Conservation (phyloP, 2,113 vertebrate species). For the Neodon shergylaensis region DNA sequence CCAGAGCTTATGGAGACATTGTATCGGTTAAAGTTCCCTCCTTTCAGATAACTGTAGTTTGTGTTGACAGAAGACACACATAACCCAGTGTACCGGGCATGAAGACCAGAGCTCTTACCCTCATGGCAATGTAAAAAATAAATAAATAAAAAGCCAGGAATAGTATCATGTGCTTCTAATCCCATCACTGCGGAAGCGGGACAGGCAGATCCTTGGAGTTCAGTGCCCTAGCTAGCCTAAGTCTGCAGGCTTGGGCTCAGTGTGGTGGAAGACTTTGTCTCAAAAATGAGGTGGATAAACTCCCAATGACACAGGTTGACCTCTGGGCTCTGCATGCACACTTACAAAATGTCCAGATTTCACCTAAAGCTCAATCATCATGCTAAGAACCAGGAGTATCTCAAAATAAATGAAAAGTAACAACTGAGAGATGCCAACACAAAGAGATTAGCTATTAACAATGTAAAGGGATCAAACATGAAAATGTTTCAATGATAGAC, state of each 20-base stretch:
- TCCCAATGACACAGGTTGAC: neutral
- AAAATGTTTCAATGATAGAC: neutral
- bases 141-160: neutral
- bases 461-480: neutral
- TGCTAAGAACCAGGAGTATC: neutral
- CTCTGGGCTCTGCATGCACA: neutral
- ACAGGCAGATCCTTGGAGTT: neutral
- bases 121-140: too few relatives aligned
- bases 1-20: neutral
- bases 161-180: neutral
- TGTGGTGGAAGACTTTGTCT: neutral
- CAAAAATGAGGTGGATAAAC: neutral
- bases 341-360: neutral
- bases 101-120: neutral
- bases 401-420: neutral
- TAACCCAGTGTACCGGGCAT: neutral
- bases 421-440: neutral
- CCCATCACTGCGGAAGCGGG: too few relatives aligned
- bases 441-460: neutral
- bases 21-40: neutral
- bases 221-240: neutral
- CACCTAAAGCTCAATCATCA: neutral
- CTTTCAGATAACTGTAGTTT: neutral
- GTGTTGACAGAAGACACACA: neutral
- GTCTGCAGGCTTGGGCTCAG: neutral